A percentile compares a stretch with the other conserved stretches of the same genome.
Conservation (phyloP, 2,797 vertebrate genomes). For the Loriculus beryllinus region DNA sequence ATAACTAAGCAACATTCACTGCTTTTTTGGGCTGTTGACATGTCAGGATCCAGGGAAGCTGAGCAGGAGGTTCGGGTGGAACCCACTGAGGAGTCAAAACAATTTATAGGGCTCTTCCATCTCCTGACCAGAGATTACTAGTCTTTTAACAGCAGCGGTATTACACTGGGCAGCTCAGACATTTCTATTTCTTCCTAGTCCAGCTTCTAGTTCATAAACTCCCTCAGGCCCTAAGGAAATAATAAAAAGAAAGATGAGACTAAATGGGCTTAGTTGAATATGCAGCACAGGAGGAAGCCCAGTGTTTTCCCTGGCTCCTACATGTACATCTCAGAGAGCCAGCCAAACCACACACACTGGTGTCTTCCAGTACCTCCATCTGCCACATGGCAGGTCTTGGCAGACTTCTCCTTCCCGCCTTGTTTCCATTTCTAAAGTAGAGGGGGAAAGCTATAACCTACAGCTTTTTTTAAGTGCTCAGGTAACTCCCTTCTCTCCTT, state of each 20-base stretch:
- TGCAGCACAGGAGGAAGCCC: not conserved
- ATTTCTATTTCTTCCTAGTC: not conserved
- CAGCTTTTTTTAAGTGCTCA: not conserved
- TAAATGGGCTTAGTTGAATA: not conserved
- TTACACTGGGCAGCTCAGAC: not conserved
- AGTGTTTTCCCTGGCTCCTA: not conserved
- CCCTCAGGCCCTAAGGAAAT: not conserved
- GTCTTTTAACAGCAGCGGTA: not conserved
- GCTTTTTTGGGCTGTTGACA: not conserved
- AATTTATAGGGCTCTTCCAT: not conserved
- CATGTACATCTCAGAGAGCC: not conserved
- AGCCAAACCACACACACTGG: not conserved
- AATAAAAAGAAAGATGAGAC: slow-evolving; percentile 9
- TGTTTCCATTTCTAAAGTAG: not conserved
- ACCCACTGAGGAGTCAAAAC: not conserved
- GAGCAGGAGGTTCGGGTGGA: not conserved
- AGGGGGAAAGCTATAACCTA: not conserved
- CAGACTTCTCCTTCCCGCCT: not conserved
- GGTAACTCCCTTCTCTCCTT: not conserved
- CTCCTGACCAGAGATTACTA: not conserved
- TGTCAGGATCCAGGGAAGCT: not conserved
- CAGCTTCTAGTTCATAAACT: not conserved
- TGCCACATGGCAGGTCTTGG: not conserved
- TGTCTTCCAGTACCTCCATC: not conserved
- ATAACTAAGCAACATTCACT: not conserved